Percentiles rank a stretch among this genome's conserved stretches.
These are phyloP conservation scores for Trichonephila clavata DNA, from an alignment of 1,140 invertebrate species.

Conservation along the genomic window DNA sequence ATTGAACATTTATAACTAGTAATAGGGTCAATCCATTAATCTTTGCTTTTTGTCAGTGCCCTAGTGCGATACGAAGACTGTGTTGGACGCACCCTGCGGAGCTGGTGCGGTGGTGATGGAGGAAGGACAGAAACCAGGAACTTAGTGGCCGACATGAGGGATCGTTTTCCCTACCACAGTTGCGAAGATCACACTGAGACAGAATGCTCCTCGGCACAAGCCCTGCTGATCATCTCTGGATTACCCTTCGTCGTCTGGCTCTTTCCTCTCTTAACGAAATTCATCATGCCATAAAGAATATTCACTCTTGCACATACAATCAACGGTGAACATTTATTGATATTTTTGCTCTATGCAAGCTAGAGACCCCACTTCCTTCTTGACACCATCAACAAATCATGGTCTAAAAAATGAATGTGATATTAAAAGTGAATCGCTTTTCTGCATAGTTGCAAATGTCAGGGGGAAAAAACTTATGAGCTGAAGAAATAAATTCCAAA, in stretches of 20 bases:
- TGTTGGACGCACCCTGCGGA: not conserved
- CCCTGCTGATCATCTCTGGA: not conserved
- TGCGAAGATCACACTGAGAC: slow-evolving; percentile 33
- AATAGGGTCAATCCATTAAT: not conserved
- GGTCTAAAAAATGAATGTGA: too few relatives aligned
- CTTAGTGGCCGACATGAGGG: slow-evolving; percentile 16
- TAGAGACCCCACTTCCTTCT: too few relatives aligned
- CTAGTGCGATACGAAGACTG: slow-evolving; percentile 39
- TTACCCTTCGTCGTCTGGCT: not conserved
- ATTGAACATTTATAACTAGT: too few relatives aligned
- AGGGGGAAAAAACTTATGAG: too few relatives aligned
- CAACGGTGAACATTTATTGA: too few relatives aligned
- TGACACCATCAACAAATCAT: too few relatives aligned
- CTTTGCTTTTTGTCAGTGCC: not conserved
- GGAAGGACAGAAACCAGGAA: not conserved
- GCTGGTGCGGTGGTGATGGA: not conserved
- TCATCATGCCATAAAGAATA: not conserved
- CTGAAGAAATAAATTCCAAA: too few relatives aligned
- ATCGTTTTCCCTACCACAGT: slow-evolving; percentile 30
- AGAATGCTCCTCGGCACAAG: not conserved
- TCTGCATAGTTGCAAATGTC: too few relatives aligned
- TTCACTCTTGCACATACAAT: too few relatives aligned
- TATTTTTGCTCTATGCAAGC: too few relatives aligned
- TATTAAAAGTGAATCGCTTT: too few relatives aligned
- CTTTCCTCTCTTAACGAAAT: not conserved